These are phyloP conservation scores for Centropus bengalensis DNA, from an alignment of 2,113 vertebrate species.

Conservation along the genomic window DNA sequence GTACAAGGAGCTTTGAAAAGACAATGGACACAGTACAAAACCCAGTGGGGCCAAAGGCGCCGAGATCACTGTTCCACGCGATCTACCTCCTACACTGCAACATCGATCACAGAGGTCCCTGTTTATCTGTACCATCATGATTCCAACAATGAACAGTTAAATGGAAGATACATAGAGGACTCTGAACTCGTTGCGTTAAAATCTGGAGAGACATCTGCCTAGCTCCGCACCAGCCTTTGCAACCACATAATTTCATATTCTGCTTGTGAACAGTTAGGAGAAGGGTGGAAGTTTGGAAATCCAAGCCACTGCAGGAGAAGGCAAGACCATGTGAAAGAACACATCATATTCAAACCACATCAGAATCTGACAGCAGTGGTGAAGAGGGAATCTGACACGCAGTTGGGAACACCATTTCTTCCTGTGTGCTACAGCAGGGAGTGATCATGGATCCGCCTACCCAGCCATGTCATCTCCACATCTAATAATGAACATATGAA, in stretches of 20 bases:
- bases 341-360: neutral
- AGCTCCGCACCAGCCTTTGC: slow-evolving; percentile 37
- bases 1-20: slow-evolving; percentile 90
- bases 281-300: neutral
- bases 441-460: slow-evolving; percentile 37
- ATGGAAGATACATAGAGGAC: slow-evolving; percentile 80
- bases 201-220: slow-evolving; percentile 84
- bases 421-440: slow-evolving; percentile 25
- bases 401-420: slow-evolving; percentile 32
- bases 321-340: neutral
- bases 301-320: neutral
- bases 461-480: slow-evolving; percentile 53
- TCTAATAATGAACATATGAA: neutral
- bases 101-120: slow-evolving; percentile 87
- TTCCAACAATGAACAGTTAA: slow-evolving; percentile 80
- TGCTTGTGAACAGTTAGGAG: neutral
- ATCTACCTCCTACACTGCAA: slow-evolving; percentile 87
- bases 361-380: neutral
- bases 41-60: slow-evolving; percentile 87
- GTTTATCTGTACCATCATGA: slow-evolving; percentile 88
- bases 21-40: slow-evolving; percentile 91
- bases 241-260: neutral
- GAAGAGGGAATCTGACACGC: neutral
- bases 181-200: slow-evolving; percentile 86
- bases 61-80: slow-evolving; percentile 85